A percentile compares a stretch with the other conserved stretches of the same genome.
These are phyloP conservation scores for Muraenolepis orangiensis DNA, from an alignment of 2,797 vertebrate species.

Conservation along the genomic window DNA sequence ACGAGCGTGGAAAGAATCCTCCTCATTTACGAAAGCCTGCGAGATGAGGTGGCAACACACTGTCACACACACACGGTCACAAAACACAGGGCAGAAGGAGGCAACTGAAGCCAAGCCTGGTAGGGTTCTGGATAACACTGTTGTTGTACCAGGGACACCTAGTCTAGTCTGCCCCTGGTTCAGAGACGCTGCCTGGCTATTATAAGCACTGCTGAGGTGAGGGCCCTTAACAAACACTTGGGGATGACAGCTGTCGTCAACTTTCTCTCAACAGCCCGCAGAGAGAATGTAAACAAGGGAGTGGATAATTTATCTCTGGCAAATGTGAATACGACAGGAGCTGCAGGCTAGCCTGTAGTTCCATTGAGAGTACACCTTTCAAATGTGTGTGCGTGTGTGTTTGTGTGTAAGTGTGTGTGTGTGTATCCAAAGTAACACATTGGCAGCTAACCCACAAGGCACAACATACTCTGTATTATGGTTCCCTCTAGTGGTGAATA, in stretches of 20 bases:
- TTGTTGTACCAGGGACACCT: conserved; percentile 14
- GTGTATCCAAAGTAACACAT: conserved; percentile 1
- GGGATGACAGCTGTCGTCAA: conserved; percentile 7
- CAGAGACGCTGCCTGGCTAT: conserved; percentile 20
- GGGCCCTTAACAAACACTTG: conserved; percentile 19
- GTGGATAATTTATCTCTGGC: conserved; percentile 8
- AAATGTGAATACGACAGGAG: conserved; percentile 5
- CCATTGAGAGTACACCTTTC: conserved; percentile 13
- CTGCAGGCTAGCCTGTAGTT: conserved; percentile 15
- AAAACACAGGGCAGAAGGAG: neutral
- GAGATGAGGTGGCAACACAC: neutral
- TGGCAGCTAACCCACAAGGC: conserved; percentile 6
- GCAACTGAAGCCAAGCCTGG: neutral
- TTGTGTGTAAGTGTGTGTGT: conserved; percentile 16
- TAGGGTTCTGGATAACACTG: conserved; percentile 3
- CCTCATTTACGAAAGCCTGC: neutral
- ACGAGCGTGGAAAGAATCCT: neutral
- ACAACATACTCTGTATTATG: conserved; percentile 31
- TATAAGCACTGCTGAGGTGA: neutral
- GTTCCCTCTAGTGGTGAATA: conserved; percentile 57
- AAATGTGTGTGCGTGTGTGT: conserved; percentile 5
- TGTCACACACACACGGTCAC: neutral
- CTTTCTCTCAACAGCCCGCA: conserved; percentile 19
- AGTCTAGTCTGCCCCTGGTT: conserved; percentile 18
- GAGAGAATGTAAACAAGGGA: conserved; percentile 39